These are phyloP conservation scores for Tetraodon nigroviridis DNA, from an alignment of 2,113 vertebrate species.

Conservation along the genomic window DNA sequence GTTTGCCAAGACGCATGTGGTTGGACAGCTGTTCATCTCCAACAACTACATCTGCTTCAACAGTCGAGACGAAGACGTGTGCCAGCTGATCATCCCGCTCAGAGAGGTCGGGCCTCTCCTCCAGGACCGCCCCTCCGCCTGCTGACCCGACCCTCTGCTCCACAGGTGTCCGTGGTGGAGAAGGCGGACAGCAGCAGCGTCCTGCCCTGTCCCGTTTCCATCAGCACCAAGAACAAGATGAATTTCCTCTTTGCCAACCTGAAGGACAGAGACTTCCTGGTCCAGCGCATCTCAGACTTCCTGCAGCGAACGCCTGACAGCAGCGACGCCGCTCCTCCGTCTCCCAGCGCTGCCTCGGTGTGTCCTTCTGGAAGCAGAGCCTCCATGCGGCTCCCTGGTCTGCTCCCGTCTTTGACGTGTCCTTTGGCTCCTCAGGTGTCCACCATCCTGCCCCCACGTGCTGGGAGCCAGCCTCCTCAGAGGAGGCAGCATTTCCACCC, in stretches of 20 bases:
- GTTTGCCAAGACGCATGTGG: conserved; percentile 91
- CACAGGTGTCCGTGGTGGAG: conserved; percentile 92
- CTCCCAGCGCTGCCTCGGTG: conserved; percentile 50
- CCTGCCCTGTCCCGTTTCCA: conserved; percentile 92
- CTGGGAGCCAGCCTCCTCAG: conserved; percentile 35
- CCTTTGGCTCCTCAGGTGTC: conserved; percentile 42
- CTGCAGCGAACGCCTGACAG: conserved; percentile 88
- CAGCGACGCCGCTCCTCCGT: conserved; percentile 35
- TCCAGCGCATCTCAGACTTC: conserved; percentile 96
- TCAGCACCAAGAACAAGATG: conserved; percentile 98
- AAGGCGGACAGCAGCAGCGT: conserved; percentile 95
- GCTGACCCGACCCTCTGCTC: no score
- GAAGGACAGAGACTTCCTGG: conserved; percentile 92
- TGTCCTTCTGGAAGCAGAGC: no score
- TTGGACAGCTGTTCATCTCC: conserved; percentile 96
- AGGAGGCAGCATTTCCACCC: conserved; percentile 61
- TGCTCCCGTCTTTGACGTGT: neutral
- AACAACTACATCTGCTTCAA: conserved; percentile 97
- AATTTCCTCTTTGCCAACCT: conserved; percentile 97
- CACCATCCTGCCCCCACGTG: conserved; percentile 27
- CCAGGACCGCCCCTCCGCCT: no score
- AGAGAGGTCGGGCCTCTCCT: no score
- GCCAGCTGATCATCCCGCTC: conserved; percentile 93
- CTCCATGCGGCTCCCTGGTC: neutral
- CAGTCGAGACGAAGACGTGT: conserved; percentile 89